A percentile compares a stretch with the other conserved stretches of the same genome.
Conservation (phyloP, 53 echinoderm and acorn worm species). For the Henricia sp. region DNA sequence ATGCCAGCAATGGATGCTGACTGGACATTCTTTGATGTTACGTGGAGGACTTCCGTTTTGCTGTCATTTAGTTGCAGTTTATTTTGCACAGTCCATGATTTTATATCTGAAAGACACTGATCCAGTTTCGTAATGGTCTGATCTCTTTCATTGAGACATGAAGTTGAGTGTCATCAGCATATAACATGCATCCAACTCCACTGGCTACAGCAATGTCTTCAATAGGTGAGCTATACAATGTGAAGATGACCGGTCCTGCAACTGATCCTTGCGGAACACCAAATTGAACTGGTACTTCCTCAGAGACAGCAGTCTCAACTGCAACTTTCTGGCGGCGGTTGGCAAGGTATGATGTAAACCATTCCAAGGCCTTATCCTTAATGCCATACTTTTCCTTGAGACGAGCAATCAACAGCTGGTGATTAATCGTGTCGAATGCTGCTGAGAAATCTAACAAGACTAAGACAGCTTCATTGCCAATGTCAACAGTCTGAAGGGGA, state of each 20-base stretch:
- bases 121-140: not conserved
- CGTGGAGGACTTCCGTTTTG: constrained; percentile 9
- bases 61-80: constrained; percentile 29
- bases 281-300: not conserved
- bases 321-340: constrained; percentile 18
- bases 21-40: not conserved
- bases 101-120: not conserved
- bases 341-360: constrained; percentile 44
- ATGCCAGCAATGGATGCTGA: not conserved
- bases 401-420: not conserved
- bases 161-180: constrained; percentile 29
- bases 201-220: constrained; percentile 24
- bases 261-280: constrained; percentile 40
- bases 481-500: no score
- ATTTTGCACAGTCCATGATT: constrained; percentile 4
- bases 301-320: not conserved
- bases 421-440: no score
- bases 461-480: no score
- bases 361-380: constrained; percentile 9
- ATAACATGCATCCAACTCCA: not conserved
- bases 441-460: no score
- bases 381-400: constrained; percentile 2
- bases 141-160: constrained; percentile 5
- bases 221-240: not conserved
- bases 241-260: constrained; percentile 32